Percentiles rank a stretch among this genome's conserved stretches.
Evolutionary conservation across 1,140 invertebrate species (phyloP).

Genomic region (Drosophila melanica): DNA sequence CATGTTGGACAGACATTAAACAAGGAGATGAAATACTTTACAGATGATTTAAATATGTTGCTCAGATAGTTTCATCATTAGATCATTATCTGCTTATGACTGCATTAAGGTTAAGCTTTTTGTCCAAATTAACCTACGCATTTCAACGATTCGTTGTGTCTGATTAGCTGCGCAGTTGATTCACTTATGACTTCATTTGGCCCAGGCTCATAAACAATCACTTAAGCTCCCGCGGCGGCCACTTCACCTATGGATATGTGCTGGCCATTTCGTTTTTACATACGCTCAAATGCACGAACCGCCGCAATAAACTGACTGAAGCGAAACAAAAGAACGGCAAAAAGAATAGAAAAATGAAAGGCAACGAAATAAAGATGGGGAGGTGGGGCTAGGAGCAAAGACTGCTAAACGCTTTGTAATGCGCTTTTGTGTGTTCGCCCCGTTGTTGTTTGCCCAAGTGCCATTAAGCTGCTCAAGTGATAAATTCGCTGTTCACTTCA

Average conservation of each 20-base stretch:
- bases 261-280: conserved; percentile 33
- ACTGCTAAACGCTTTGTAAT: conserved; percentile 78
- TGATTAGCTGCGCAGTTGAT: conserved; percentile 10
- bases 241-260: conserved; percentile 21
- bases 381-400: conserved; percentile 28
- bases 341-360: conserved; percentile 13
- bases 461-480: conserved; percentile 80
- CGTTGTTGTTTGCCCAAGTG: conserved; percentile 60
- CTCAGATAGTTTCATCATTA: neutral
- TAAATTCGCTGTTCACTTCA: conserved; percentile 71
- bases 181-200: conserved; percentile 59
- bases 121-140: neutral
- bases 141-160: neutral
- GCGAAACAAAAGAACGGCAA: conserved; percentile 17
- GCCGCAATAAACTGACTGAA: conserved; percentile 42
- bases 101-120: neutral
- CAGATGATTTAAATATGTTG: neutral
- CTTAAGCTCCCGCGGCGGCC: conserved; percentile 27
- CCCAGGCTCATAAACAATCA: conserved; percentile 52
- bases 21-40: neutral
- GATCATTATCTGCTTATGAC: neutral
- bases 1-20: no score
- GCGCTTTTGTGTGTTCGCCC: conserved; percentile 66
- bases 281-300: conserved; percentile 39
- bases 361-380: neutral